Percentiles rank a stretch among this genome's conserved stretches.
Conservation (phyloP, 2,797 vertebrate genomes). For the Petrocephalus schoutedeni region DNA sequence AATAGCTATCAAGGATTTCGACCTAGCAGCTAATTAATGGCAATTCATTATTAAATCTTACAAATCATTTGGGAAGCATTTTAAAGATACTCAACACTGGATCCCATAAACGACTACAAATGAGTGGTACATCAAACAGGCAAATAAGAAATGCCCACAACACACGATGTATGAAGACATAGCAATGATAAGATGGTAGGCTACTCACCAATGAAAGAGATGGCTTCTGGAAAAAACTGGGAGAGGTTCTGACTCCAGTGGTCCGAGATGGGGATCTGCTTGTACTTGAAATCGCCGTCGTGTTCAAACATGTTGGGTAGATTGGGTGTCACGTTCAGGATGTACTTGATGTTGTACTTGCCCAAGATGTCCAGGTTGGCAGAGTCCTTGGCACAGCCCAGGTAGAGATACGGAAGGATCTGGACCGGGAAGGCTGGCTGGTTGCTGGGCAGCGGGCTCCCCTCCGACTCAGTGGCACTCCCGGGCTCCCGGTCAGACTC, state of each 20-base stretch:
- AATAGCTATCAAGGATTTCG: not conserved
- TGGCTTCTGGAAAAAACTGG: constrained; percentile 98
- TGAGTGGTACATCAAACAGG: not conserved
- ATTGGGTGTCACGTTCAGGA: constrained; percentile 97
- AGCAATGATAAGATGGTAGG: not conserved
- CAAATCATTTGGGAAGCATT: not conserved
- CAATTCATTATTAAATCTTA: not conserved
- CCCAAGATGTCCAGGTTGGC: constrained; percentile 89
- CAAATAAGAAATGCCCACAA: not conserved
- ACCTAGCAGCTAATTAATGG: not conserved
- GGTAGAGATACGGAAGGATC: constrained; percentile 93
- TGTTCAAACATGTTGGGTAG: constrained; percentile 98
- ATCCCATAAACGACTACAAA: not conserved
- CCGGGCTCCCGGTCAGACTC: constrained; percentile 91
- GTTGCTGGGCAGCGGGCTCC: constrained; percentile 85
- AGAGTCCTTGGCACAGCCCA: constrained; percentile 98
- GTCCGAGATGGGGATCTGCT: constrained; percentile 98
- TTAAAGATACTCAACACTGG: not conserved
- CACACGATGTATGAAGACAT: not conserved
- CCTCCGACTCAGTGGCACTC: constrained; percentile 91
- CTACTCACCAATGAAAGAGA: constrained; percentile 94
- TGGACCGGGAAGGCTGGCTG: constrained; percentile 96
- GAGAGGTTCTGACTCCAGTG: constrained; percentile 99
- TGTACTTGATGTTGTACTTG: constrained; percentile 96
- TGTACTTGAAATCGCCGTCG: constrained; percentile 94